Evolutionary conservation across 2,113 vertebrate species (phyloP).

Genomic region (Pomatostomus ruficeps): DNA sequence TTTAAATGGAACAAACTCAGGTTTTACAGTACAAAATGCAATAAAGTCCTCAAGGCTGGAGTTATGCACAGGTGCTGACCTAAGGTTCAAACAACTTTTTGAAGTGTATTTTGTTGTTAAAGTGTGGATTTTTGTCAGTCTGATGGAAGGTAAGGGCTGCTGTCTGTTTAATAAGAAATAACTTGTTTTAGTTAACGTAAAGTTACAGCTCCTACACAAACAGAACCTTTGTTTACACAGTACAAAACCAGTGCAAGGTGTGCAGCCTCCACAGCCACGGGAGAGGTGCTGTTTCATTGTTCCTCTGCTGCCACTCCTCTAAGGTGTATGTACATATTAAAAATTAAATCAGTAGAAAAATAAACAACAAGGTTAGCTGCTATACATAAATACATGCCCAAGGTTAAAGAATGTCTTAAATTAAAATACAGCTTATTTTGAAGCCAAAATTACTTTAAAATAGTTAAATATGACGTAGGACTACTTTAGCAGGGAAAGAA

Average conservation of each 20-base stretch:
- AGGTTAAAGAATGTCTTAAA: background rate
- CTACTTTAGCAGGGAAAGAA: background rate
- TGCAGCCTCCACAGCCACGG: background rate
- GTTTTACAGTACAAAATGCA: background rate
- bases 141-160: background rate
- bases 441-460: background rate
- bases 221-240: background rate
- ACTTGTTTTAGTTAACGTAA: background rate
- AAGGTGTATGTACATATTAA: background rate
- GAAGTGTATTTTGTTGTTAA: background rate
- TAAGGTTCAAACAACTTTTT: background rate
- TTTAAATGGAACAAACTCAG: background rate
- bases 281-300: background rate
- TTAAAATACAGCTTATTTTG: background rate
- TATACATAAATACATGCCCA: background rate
- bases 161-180: background rate
- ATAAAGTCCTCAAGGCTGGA: background rate
- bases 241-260: background rate
- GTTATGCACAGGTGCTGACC: background rate
- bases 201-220: background rate
- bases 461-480: background rate
- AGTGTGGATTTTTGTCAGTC: background rate
- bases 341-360: background rate
- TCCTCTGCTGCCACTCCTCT: background rate
- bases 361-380: background rate